Evolutionary conservation across 2,888 invertebrate species (phyloP), one percentile per base, ranked within the genome.

Genomic region (Pyrrhosoma nymphula): DNA sequence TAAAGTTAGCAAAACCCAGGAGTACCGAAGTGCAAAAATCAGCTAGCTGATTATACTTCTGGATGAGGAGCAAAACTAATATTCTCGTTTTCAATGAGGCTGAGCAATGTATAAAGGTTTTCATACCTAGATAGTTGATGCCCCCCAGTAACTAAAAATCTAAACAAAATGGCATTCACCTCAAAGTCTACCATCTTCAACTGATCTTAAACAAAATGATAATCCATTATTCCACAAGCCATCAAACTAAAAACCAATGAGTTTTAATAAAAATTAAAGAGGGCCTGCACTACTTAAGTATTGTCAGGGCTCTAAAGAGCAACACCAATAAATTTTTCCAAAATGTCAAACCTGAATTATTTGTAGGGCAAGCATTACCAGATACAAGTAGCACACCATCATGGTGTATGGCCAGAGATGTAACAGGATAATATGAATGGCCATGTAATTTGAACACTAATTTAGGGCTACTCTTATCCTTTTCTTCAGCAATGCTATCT

Each of bases 321-420:
- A 88, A 89, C 89, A 55, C 89, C 89, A n/a, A 89, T 56, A 89
- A 20, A 89, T 60, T 91, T 60, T 39, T 35, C 60, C 56, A 39
- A 60, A 91, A 35, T 18, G 60, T 69, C n/a, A 95, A 95, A 95
- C 90, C 47, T 63, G 60, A 35, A 60, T 91, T 91, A 26, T 93
- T 93, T 69, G 93, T 69, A 23, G 82, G 56, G 47, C 35, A n/a
- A 89, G 26, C 20, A 60, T 95, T 97, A 95, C 97, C 98, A 95
- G 97, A 97, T 0, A 97, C 98, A 95, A 98, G 96, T 96, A 98
- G 96, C 82, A 97, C 96, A 4, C 97, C 98, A 95, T 97, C 97
- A 30, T 97, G 96, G 96, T 97, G 97, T 95, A 98, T 97, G 0
- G 97, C 96, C 88, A 98, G 96, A 93, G 97, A 97, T 0, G 97